Base-by-base conservation (phyloP, 1,140 invertebrate species). In the Diprion similis region DNA sequence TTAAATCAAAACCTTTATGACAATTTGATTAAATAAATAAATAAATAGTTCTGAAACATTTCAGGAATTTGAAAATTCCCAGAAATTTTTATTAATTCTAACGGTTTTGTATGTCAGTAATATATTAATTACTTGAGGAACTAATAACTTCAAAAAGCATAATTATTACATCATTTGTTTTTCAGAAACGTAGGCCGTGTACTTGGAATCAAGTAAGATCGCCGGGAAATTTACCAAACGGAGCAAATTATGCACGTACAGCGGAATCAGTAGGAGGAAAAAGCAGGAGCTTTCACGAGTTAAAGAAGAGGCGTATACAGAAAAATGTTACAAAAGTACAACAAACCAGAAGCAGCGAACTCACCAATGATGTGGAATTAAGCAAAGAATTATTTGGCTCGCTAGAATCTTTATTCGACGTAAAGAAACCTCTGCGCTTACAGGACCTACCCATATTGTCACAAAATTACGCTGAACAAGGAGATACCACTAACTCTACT, bases 321-420 rank as follows among this genome's bases (percentile, higher is more conserved):
- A 73, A 76, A 37, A 51, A 18, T 47, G 66, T 24, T 15, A 8
- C 71, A 46, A 80, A 77, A 10, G 72, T 76, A 70, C 72, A 77
- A 9, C 48, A 59, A 17, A 59, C 65, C 10, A 80, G 72, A 10
- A 71, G 59, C 15, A 24, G 65, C 37, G 65, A 79, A 9, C 51
- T 65, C 11, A 19, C 13, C 45, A 67, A 68, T 59, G 67, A 51
- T 65, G 66, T 46, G 11, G 64, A 71, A 0, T n/a, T 81, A 66
- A 80, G 68, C 10, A 77, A 77, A 46, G 78, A 82, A 70, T 51
- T 68, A 0, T 81, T 78, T 51, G 73, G 65, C 7, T 83, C 77
- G 0, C 68, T 85, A 13, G 83, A 85, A 71, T 83, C 83, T 37
- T 74, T 85, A 8, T 85, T 85, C 13, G 76, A 82, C 10, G 9